Evolutionary conservation across 2,113 vertebrate species (phyloP).

Genomic region (Pteropus alecto): DNA sequence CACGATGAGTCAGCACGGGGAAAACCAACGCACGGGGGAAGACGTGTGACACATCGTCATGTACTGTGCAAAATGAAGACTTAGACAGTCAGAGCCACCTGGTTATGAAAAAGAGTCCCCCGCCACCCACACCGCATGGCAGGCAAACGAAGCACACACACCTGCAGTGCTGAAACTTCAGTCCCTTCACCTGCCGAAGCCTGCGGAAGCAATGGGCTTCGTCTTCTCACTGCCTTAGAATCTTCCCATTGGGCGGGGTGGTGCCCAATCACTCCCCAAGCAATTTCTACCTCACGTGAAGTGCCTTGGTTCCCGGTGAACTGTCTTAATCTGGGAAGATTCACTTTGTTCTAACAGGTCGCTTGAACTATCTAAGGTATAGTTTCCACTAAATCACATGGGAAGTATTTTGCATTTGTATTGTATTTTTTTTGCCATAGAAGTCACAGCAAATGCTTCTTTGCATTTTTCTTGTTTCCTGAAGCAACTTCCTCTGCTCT

Average conservation of each 20-base stretch:
- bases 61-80: neutral
- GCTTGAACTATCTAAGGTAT: neutral
- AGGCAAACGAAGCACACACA: neutral
- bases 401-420: neutral
- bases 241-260: neutral
- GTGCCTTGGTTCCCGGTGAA: neutral
- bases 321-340: neutral
- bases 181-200: neutral
- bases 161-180: constrained; percentile 40
- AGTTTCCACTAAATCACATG: constrained; percentile 47
- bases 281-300: neutral
- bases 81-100: neutral
- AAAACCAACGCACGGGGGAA: neutral
- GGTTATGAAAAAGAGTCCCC: neutral
- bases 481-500: constrained; percentile 43
- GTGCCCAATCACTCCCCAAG: neutral
- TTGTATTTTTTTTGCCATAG: neutral
- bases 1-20: constrained; percentile 2
- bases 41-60: neutral
- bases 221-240: neutral
- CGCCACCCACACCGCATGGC: neutral
- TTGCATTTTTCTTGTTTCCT: constrained; percentile 65
- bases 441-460: constrained; percentile 43
- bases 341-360: neutral
- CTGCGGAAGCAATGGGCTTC: neutral